Base-by-base conservation (phyloP, 2,888 invertebrate species). In the Melitaea athalia region DNA sequence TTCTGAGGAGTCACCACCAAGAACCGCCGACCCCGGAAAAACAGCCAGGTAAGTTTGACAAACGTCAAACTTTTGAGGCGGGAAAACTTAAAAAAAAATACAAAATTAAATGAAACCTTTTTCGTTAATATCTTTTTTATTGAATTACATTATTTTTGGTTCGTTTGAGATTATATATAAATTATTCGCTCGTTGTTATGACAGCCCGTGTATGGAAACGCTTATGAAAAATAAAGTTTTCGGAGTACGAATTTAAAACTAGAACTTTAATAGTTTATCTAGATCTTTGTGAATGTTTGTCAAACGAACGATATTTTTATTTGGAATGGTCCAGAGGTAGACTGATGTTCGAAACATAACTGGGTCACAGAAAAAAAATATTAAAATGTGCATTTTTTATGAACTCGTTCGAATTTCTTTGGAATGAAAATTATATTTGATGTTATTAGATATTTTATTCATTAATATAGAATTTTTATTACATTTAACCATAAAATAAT, bases 1-100 rank as follows among this genome's bases (percentile, higher is more conserved):
- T 88, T 67, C 78, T 86, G 66, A 78, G 77, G 67, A 78, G 74
- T 52, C 67, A 63, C 59, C 81, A 79, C 63, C 81, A 83, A 63
- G 77, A 76, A 59, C 72, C 75, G 10, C 75, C 76, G 14, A 86
- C 89, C 57, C 89, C 89, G 57, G 77, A 84, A 68, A 89, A 89
- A 76, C 80, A 86, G 15, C 85, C 86, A n/a, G 70, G 71, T 67
- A 64, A 71, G 69, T 65, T 62, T 49, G 55, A 49, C 60, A 68
- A 12, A 11, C 10, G 14, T 45, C 17, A 55, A 61, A 68, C 11
- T 60, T 60, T n/a, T 24, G 47, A 71, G 75, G 76, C 76, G 75
- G 74, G 75, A 77, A 79, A 76, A 73, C 31, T 73, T 74, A 68
- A 53, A 61, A 60, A 66, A 11, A 15, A 33, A 14, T n/a, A 6